phyloP scores from a whole-genome alignment of 2,888 invertebrate species.

The Drosophila anomalata region DNA sequence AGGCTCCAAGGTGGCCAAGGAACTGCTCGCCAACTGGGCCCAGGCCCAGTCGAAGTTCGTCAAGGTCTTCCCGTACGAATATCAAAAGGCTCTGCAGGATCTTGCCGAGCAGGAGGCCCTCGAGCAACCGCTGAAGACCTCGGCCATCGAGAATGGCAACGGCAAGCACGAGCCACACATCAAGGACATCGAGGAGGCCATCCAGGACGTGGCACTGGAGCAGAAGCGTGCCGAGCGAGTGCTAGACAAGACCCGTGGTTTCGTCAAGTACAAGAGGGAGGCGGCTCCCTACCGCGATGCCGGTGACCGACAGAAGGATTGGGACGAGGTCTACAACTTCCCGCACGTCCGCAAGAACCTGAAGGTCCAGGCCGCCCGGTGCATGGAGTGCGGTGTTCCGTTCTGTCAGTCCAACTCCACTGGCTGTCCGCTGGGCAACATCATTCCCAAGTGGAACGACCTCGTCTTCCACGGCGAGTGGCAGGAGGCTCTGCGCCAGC shows the following conservation, averaged over 20 bases:
- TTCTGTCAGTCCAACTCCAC: conserved; percentile 96
- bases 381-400: conserved; percentile 99
- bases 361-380: conserved; percentile 95
- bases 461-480: conserved; percentile 97
- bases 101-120: conserved; percentile 84
- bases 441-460: conserved; percentile 99
- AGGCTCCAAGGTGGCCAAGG: conserved; percentile 92
- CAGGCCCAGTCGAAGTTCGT: conserved; percentile 91
- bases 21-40: conserved; percentile 92
- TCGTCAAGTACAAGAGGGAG: conserved; percentile 97
- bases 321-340: conserved; percentile 98
- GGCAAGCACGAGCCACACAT: conserved; percentile 85
- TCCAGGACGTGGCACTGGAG: conserved; percentile 90
- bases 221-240: conserved; percentile 92
- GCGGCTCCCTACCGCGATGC: conserved; percentile 93
- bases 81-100: conserved; percentile 93
- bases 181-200: conserved; percentile 94
- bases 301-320: conserved; percentile 94
- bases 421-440: conserved; percentile 98
- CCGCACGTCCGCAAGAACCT: conserved; percentile 94
- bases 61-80: conserved; percentile 99
- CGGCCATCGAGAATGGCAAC: conserved; percentile 79
- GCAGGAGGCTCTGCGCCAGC: conserved; percentile 95
- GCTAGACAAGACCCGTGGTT: conserved; percentile 94
- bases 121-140: conserved; percentile 63